Evolutionary conservation across 2,888 invertebrate species (phyloP), one percentile per base, ranked within the genome.

Genomic region (Griposia aprilina): DNA sequence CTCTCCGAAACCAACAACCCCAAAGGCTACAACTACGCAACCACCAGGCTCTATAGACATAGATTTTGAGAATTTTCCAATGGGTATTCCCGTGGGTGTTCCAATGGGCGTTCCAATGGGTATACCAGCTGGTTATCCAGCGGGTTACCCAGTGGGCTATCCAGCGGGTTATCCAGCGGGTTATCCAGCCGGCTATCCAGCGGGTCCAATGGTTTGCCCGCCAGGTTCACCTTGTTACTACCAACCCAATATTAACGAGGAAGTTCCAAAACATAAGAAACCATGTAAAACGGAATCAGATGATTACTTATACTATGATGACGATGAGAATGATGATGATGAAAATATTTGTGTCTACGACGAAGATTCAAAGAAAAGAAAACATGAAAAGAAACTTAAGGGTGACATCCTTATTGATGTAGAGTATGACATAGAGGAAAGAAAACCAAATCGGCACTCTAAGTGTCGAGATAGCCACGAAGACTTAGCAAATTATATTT

Each of bases 301-400:
- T 70, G 89, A 90, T n/a, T 77, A 92, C 73, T 80, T 89, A 60
- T 91, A 91, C 81, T 91, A 92, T 74, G 90, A 93, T 41, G 85
- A 90, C 48, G 80, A 88, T 8, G 41, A 57, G 11, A 85, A 85
- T 70, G 82, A 50, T 17, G 63, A 80, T 23, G 48, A 20, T 23
- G n/a, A 50, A 59, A 45, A 62, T 52, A 23, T 26, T 50, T 41
- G 41, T 69, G 20, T n/a, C 20, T 7, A 74, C 73, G 50, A 59
- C 26, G 84, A 84, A 76, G 82, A 60, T n/a, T 76, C 10, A 36
- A 78, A 65, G 30, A 67, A 74, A 60, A 63, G 15, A 63, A 72
- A 79, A 69, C 36, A 66, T 65, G 30, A 72, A 23, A 80, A 78
- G 15, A 68, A 80, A 63, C 67, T 68, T 20, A 78, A 72, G 41